Evolutionary conservation across 2,113 vertebrate genomes (phyloP), one percentile per base, ranked within the genome.

Genomic region (Ciconia boyciana): DNA sequence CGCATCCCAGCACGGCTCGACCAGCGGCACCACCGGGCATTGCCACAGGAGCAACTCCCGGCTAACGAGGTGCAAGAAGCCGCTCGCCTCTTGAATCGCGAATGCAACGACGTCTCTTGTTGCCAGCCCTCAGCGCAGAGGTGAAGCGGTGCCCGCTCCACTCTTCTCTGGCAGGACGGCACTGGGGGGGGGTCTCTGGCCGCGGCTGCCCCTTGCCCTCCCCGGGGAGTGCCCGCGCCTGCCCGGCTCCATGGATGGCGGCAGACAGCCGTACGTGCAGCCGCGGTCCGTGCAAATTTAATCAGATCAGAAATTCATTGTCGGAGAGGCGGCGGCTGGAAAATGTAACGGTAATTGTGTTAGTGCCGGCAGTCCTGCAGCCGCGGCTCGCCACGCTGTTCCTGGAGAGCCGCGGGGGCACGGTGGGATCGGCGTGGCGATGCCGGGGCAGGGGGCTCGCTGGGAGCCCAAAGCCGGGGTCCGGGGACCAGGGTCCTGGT

Each of bases 31-130:
- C 65, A 2, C 13, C 8, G 4, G 46, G 66, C 86, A 72, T 2
- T 2, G 1, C 64, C 7, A 1, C 28, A 3, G 11, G 18, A 84
- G 78, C 64, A 7, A 1, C n/a, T n/a, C 52, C 41, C 0, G 1
- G 75, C 43, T 28, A 5, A 13, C 1, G 8, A 22, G 68, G 16
- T 20, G 7, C 76, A 8, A 5, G 88, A 43, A 72, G 16, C 44
- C 16, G 0, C 74, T 31, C 1, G 2, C 58, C 11, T 7, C 5
- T 0, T 0, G 4, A 16, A 12, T 2, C 5, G 2, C 1, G 24
- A 49, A 36, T 0, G 21, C 52, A 4, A 10, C 3, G 11, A 11
- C 84, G 11, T 0, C 43, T 26, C 28, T 28, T 0, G 9, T 34
- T 9, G 48, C 83, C 72, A 21, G 61, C 41, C n/a, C 85, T 10